Evolutionary conservation across 2,888 invertebrate species (phyloP).

Genomic region (Ectemnius cavifrons): DNA sequence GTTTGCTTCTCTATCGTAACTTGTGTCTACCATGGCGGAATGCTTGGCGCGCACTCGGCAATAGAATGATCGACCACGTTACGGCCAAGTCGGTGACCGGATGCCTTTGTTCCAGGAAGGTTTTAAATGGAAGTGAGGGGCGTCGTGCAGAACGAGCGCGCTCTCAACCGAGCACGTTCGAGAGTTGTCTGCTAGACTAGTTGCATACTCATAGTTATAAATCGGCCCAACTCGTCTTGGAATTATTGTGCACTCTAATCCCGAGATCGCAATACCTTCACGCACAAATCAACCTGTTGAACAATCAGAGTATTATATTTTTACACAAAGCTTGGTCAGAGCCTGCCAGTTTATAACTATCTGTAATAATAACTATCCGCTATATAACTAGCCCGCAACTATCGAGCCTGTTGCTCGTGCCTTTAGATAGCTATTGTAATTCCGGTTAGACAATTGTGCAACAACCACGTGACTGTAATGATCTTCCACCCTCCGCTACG

Average conservation of each 20-base stretch:
- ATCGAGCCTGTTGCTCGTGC: neutral
- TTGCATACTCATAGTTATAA: neutral
- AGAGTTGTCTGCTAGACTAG: neutral
- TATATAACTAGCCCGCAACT: neutral
- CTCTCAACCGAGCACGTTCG: neutral
- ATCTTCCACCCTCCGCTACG: too few species aligned
- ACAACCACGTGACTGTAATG: too few species aligned
- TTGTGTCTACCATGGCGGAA: neutral
- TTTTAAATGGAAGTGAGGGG: slow-evolving; percentile 2
- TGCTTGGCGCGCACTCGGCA: neutral
- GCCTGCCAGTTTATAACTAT: too few species aligned
- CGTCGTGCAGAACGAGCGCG: neutral
- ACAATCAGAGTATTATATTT: too few species aligned
- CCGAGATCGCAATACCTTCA: neutral
- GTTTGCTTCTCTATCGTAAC: slow-evolving; percentile 10
- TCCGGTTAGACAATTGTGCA: too few species aligned
- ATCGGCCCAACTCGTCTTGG: neutral
- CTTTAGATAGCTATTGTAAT: neutral
- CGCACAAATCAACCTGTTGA: neutral
- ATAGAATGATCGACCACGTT: neutral
- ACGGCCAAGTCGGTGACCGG: slow-evolving; percentile 9
- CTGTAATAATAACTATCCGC: neutral
- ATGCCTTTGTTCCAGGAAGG: neutral
- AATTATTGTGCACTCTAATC: neutral
- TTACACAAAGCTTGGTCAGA: too few species aligned